Conservation (phyloP, 1,140 invertebrate species). For the Holcopasites calliopsidis region DNA sequence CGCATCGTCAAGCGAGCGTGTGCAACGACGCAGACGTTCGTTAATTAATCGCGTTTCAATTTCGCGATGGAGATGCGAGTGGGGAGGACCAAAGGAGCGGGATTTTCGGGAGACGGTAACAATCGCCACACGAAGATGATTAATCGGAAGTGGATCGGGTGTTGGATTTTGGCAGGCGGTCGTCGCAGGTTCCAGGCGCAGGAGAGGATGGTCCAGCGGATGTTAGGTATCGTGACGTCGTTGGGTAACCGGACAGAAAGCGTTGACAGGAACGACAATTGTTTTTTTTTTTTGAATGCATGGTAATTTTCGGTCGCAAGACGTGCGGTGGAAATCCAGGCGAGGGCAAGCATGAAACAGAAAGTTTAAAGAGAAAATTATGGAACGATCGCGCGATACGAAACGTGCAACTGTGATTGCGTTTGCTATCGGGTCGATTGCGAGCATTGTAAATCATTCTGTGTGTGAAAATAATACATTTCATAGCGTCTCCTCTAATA, state of each 20-base stretch:
- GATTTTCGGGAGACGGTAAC: constrained; percentile 36
- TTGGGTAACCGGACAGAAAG: constrained; percentile 53
- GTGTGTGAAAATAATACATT: background rate
- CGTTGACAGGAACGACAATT: constrained; percentile 51
- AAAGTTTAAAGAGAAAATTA: constrained; percentile 77
- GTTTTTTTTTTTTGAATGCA: too few species aligned
- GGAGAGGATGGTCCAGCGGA: constrained; percentile 4
- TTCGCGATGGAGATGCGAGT: constrained; percentile 25
- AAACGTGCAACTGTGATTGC: constrained; percentile 51
- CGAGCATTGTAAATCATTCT: constrained; percentile 13
- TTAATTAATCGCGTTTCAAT: constrained; percentile 25
- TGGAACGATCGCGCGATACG: constrained; percentile 75
- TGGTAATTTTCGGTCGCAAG: constrained; percentile 73
- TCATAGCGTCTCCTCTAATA: constrained; percentile 3
- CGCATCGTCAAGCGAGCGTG: constrained; percentile 48
- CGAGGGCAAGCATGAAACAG: constrained; percentile 79
- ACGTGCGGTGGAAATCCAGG: constrained; percentile 77
- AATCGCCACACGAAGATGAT: constrained; percentile 67
- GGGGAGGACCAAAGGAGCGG: constrained; percentile 10
- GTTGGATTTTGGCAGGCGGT: constrained; percentile 18
- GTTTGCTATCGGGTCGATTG: background rate
- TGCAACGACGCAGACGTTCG: constrained; percentile 49
- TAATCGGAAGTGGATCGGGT: constrained; percentile 25
- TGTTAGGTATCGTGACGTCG: constrained; percentile 25
- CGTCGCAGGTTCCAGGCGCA: constrained; percentile 24